Evolutionary conservation across 2,888 invertebrate genomes (phyloP).

Genomic region (Drosophila sordidula): DNA sequence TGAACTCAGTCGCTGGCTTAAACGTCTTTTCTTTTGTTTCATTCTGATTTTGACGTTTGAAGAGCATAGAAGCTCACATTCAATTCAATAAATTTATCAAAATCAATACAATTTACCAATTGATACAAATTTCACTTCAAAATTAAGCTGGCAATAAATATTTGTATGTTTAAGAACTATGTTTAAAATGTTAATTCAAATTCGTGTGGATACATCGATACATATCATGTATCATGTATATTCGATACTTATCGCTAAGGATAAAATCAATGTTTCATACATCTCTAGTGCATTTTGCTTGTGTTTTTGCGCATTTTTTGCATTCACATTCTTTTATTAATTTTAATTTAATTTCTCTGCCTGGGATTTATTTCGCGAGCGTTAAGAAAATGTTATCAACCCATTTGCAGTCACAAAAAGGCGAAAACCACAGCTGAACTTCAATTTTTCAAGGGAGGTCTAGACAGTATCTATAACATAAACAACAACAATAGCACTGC

Average conservation of each 20-base stretch:
- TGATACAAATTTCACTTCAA: neutral
- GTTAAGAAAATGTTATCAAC: constrained; percentile 29
- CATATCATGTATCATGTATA: neutral
- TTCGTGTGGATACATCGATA: constrained; percentile 6
- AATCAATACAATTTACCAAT: neutral
- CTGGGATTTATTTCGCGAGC: constrained; percentile 35
- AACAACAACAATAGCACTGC: constrained; percentile 66
- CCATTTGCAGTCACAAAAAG: constrained; percentile 5
- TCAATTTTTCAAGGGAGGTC: constrained; percentile 9
- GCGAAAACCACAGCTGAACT: constrained; percentile 9
- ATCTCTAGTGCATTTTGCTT: constrained; percentile 55
- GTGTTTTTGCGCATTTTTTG: constrained; percentile 59
- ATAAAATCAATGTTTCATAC: constrained; percentile 16
- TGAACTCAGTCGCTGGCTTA: neutral
- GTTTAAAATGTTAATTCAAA: neutral
- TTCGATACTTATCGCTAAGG: constrained; percentile 15
- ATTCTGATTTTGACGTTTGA: neutral
- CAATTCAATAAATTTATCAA: neutral
- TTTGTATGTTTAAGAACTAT: neutral
- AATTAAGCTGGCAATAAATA: too few species aligned
- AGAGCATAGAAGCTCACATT: neutral
- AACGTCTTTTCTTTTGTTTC: neutral
- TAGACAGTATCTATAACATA: constrained; percentile 69
- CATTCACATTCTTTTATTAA: constrained; percentile 50
- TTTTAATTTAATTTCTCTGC: constrained; percentile 46